A percentile compares a stretch with the other conserved stretches of the same genome.
phyloP scores from a whole-genome alignment of 2,888 invertebrate genomes.

The Parochlus steinenii region DNA sequence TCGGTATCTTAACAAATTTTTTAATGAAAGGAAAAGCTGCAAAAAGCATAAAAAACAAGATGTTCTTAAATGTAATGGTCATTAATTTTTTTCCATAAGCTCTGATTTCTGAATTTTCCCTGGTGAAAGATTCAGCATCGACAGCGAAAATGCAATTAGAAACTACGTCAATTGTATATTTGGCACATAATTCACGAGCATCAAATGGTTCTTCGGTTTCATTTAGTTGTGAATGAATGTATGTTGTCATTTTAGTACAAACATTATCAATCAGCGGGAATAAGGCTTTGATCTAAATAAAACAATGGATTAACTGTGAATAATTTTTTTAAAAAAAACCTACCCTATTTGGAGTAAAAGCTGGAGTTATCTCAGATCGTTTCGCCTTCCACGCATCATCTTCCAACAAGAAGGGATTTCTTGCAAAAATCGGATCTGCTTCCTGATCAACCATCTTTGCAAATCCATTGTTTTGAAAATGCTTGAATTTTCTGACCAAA shows the following conservation, averaged over 20 bases:
- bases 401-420: constrained; percentile 20
- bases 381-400: constrained; percentile 20
- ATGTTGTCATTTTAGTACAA: neutral
- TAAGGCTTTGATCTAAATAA: constrained; percentile 14
- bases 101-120: constrained; percentile 14
- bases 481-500: constrained; percentile 28
- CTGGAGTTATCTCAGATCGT: constrained; percentile 17
- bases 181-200: constrained; percentile 6
- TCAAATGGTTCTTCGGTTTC: constrained; percentile 14
- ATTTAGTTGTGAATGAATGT: constrained; percentile 16
- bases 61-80: constrained; percentile 12
- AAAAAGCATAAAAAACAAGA: constrained; percentile 11
- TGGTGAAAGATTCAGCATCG: constrained; percentile 21
- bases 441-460: constrained; percentile 11
- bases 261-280: constrained; percentile 8
- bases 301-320: neutral
- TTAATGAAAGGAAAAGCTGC: constrained; percentile 15
- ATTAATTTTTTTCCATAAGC: constrained; percentile 1
- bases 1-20: constrained; percentile 13
- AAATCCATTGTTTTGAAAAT: constrained; percentile 22
- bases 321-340: neutral
- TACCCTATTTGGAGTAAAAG: constrained; percentile 15
- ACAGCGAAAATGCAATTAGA: constrained; percentile 24
- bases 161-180: constrained; percentile 18
- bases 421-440: constrained; percentile 18